These are phyloP conservation scores for Frankliniella fusca DNA, from an alignment of 2,888 invertebrate genomes.

Conservation along the genomic window DNA sequence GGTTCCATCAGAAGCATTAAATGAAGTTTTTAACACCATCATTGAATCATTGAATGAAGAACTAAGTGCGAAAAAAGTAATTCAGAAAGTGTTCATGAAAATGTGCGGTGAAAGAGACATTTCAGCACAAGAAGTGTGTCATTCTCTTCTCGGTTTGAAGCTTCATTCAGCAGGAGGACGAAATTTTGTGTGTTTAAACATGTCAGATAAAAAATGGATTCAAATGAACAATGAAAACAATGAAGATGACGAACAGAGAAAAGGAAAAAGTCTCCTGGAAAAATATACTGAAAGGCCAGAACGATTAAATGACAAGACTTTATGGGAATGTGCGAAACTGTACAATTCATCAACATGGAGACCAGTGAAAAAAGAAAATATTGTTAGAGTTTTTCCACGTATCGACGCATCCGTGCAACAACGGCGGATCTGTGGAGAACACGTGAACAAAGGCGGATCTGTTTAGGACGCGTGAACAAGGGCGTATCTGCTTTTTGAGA, in stretches of 20 bases:
- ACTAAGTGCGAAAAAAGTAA: constrained; percentile 27
- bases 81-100: constrained; percentile 33
- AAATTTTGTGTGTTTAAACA: constrained; percentile 2
- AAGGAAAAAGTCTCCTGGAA: not conserved
- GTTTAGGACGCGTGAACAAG: too few relatives aligned
- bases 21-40: not conserved
- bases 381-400: constrained; percentile 27
- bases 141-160: constrained; percentile 30
- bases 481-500: too few relatives aligned
- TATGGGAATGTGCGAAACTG: not conserved
- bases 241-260: not conserved
- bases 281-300: not conserved
- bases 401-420: too few relatives aligned
- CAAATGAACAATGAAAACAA: not conserved
- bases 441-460: too few relatives aligned
- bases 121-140: constrained; percentile 35
- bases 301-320: not conserved
- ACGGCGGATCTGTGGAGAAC: too few relatives aligned
- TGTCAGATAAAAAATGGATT: not conserved
- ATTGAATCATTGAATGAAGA: not conserved
- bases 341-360: not conserved
- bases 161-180: constrained; percentile 7
- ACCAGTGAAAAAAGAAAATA: not conserved
- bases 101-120: constrained; percentile 34
- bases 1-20: not conserved